Evolutionary conservation across 92 coral and sea anemone genomes (phyloP).

Genomic region (Micromussa lordhowensis): DNA sequence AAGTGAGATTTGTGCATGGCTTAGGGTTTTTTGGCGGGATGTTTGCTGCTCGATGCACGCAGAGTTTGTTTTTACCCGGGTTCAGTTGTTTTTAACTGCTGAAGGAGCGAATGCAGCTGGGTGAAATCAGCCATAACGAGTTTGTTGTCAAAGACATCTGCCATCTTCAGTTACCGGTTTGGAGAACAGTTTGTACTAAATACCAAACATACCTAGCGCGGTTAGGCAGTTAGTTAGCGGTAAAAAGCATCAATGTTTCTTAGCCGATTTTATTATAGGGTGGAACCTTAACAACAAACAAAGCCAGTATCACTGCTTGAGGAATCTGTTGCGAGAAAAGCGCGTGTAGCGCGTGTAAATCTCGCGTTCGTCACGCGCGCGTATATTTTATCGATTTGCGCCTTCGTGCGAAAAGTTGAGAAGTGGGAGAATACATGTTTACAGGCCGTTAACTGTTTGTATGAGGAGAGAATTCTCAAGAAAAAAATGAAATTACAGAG

Average conservation of each 20-base stretch:
- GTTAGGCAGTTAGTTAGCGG: too few species aligned
- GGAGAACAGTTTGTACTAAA: neutral
- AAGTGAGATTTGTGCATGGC: neutral
- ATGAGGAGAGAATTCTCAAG: neutral
- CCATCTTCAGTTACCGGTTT: conserved; percentile 22
- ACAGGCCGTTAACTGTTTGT: neutral
- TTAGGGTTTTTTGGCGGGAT: neutral
- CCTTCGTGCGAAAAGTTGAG: neutral
- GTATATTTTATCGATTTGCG: neutral
- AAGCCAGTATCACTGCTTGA: neutral
- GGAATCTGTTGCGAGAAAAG: neutral
- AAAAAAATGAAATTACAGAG: neutral
- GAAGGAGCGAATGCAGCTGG: conserved; percentile 37
- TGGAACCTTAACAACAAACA: neutral
- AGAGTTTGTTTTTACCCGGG: neutral
- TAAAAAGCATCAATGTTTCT: neutral
- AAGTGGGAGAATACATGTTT: neutral
- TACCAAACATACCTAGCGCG: conserved; percentile 6
- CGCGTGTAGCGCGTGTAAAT: neutral
- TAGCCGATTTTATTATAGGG: neutral
- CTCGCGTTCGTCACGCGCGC: neutral
- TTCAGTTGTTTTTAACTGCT: neutral
- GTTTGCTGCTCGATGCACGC: neutral
- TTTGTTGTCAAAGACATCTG: conserved; percentile 18
- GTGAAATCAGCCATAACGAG: conserved; percentile 26